Conservation (phyloP, 2,888 invertebrate species). For the Cyclophora punctaria region DNA sequence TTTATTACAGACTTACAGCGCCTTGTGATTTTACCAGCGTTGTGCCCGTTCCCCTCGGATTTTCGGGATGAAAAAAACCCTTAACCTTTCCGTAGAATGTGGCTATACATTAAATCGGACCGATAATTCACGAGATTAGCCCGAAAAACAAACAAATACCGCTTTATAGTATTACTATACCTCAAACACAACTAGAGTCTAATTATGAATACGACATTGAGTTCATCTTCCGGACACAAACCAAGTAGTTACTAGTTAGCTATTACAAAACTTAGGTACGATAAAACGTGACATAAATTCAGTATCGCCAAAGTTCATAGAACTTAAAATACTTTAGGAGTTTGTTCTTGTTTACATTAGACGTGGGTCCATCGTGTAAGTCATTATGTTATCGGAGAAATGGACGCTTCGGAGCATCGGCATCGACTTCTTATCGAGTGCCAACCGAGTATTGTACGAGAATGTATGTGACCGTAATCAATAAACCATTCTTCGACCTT, state of each 20-base stretch:
- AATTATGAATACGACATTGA: too few relatives aligned
- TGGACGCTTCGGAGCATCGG: conserved; percentile 41
- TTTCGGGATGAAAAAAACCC: too few relatives aligned
- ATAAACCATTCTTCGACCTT: conserved; percentile 55
- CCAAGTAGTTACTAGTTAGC: conserved; percentile 14
- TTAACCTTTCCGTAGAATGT: too few relatives aligned
- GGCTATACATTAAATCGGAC: too few relatives aligned
- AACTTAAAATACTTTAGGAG: conserved; percentile 49
- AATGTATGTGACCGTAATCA: conserved; percentile 43
- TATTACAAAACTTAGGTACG: conserved; percentile 58
- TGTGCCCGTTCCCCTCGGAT: too few relatives aligned
- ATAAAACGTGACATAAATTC: conserved; percentile 67
- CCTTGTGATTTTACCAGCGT: too few relatives aligned
- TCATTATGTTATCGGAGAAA: conserved; percentile 66
- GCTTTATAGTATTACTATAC: too few relatives aligned
- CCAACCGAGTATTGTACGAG: conserved; percentile 33
- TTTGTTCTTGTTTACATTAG: conserved; percentile 35
- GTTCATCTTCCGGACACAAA: conserved; percentile 17
- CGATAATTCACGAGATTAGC: too few relatives aligned
- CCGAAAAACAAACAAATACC: too few relatives aligned
- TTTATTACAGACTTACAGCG: too few relatives aligned
- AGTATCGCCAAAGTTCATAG: conserved; percentile 64
- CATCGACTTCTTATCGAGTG: conserved; percentile 40
- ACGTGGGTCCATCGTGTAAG: conserved; percentile 61
- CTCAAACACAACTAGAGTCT: too few relatives aligned